Evolutionary conservation across 2,888 invertebrate genomes (phyloP).

Genomic region (Trachelus troglodyta): DNA sequence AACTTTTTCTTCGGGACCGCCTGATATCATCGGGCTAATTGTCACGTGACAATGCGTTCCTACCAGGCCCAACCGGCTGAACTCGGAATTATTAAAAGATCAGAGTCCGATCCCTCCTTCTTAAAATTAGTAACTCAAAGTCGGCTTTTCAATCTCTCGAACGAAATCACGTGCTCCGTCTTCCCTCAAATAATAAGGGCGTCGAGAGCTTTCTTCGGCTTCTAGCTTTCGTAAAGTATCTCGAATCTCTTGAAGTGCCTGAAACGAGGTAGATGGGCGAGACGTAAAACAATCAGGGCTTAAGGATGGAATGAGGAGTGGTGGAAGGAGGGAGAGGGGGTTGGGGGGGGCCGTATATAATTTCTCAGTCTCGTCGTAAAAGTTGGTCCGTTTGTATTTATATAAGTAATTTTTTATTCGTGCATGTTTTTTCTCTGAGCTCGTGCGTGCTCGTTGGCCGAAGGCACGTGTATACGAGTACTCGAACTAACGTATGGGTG

Average conservation of each 20-base stretch:
- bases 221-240: not conserved
- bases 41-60: conserved; percentile 11
- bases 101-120: not conserved
- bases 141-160: not conserved
- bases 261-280: not conserved
- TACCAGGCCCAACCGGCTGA: not conserved
- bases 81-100: not conserved
- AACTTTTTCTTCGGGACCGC: not conserved
- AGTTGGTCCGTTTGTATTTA: conserved; percentile 38
- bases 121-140: not conserved
- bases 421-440: conserved; percentile 37
- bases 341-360: not conserved
- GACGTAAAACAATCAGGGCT: not conserved
- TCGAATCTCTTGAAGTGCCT: not conserved
- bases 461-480: conserved; percentile 22
- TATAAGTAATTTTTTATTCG: conserved; percentile 51
- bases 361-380: conserved; percentile 1
- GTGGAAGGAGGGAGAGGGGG: no score
- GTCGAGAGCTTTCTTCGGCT: not conserved
- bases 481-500: conserved; percentile 29
- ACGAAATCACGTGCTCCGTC: not conserved
- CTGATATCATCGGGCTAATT: conserved; percentile 3
- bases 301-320: not conserved
- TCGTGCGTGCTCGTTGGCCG: conserved; percentile 25
- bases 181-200: not conserved